A percentile compares a stretch with the other conserved stretches of the same genome.
Conservation (phyloP, 2,888 invertebrate species). For the Apotomis turbidana region DNA sequence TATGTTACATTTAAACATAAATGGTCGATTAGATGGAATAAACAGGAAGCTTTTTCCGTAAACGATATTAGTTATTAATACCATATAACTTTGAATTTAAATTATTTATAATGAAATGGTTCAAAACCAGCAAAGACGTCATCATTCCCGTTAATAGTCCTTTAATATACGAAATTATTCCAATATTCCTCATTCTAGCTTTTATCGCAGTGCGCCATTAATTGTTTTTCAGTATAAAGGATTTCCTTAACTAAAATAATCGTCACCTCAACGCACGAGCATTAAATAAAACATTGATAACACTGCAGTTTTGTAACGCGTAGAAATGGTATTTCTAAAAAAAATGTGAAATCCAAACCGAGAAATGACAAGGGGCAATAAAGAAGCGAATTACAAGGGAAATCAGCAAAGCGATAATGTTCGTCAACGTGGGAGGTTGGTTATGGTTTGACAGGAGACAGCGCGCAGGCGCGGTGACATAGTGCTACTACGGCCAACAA, state of each 20-base stretch:
- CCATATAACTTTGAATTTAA: neutral
- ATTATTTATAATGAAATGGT: neutral
- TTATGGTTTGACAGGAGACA: conserved; percentile 53
- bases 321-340: conserved; percentile 24
- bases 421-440: conserved; percentile 60
- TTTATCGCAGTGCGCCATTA: neutral
- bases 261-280: conserved; percentile 3
- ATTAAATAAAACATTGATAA: neutral
- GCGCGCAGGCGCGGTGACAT: conserved; percentile 59
- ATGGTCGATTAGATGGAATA: conserved; percentile 44
- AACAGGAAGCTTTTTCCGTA: conserved; percentile 57
- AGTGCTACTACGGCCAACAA: conserved; percentile 56
- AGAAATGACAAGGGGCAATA: conserved; percentile 34
- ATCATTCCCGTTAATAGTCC: neutral
- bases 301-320: neutral
- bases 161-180: neutral
- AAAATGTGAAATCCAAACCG: conserved; percentile 36
- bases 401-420: conserved; percentile 42
- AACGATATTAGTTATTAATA: conserved; percentile 44
- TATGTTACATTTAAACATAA: conserved; percentile 24
- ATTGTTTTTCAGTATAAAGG: neutral
- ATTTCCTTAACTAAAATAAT: neutral
- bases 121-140: neutral
- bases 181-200: conserved; percentile 1
- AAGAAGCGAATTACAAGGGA: conserved; percentile 40